A percentile compares a stretch with the other conserved stretches of the same genome.
Conservation (phyloP, 2,113 vertebrate genomes). For the Anseranas semipalmata region DNA sequence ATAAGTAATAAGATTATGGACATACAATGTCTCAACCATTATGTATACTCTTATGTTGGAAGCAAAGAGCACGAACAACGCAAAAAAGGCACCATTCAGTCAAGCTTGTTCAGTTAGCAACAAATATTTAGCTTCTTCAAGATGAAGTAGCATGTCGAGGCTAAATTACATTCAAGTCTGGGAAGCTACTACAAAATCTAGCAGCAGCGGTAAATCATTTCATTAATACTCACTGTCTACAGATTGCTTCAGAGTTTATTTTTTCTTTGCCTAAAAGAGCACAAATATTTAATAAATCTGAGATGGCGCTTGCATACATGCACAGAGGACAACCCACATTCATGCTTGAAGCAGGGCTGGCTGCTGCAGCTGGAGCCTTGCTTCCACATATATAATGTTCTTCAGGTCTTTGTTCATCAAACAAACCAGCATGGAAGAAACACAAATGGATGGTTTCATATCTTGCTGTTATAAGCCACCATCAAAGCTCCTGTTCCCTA, state of each 20-base stretch:
- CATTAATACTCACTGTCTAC: not conserved
- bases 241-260: not conserved
- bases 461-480: not conserved
- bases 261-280: not conserved
- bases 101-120: not conserved
- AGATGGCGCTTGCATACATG: not conserved
- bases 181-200: not conserved
- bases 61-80: not conserved
- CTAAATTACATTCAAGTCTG: not conserved
- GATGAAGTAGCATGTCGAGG: not conserved
- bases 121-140: not conserved
- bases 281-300: not conserved
- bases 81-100: not conserved
- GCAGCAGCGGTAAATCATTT: not conserved
- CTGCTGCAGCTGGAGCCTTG: not conserved
- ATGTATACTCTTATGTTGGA: not conserved
- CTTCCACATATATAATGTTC: not conserved
- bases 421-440: not conserved
- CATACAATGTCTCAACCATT: not conserved
- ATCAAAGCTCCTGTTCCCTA: not conserved
- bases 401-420: not conserved
- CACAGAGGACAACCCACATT: not conserved
- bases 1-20: not conserved
- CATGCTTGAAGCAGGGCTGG: not conserved
- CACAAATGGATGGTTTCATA: not conserved